These are phyloP conservation scores for Lamellibrachia luymesi DNA, from an alignment of 1,140 invertebrate species.

Conservation along the genomic window DNA sequence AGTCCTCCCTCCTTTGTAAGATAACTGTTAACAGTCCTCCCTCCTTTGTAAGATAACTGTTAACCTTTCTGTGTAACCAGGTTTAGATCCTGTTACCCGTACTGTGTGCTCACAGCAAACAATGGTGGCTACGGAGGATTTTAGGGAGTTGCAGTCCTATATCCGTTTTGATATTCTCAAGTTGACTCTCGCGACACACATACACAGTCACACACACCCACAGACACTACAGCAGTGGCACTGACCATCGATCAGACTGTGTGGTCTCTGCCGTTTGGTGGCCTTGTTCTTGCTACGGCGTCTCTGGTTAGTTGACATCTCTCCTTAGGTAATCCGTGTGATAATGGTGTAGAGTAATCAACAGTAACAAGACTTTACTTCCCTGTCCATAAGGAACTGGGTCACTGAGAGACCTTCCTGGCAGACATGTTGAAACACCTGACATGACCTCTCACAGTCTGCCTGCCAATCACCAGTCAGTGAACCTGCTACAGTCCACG, in stretches of 20 bases:
- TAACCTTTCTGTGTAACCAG: not conserved
- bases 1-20: not conserved
- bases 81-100: not conserved
- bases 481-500: not conserved
- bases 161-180: not conserved
- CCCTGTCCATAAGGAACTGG: not conserved
- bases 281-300: not conserved
- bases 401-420: not conserved
- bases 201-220: not conserved
- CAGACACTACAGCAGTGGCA: not conserved
- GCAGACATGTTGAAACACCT: constrained; percentile 4
- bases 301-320: not conserved
- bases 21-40: not conserved
- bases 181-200: not conserved
- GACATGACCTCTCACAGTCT: constrained; percentile 1
- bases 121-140: not conserved
- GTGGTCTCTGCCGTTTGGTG: not conserved
- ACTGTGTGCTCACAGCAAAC: too few relatives aligned
- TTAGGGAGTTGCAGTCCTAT: not conserved
- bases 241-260: not conserved
- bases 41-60: not conserved
- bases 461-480: not conserved
- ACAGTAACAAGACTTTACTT: not conserved
- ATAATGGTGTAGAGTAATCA: not conserved
- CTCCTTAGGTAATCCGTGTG: not conserved